Conservation (phyloP, 2,797 vertebrate genomes). For the Pseudomugil tenellus region DNA sequence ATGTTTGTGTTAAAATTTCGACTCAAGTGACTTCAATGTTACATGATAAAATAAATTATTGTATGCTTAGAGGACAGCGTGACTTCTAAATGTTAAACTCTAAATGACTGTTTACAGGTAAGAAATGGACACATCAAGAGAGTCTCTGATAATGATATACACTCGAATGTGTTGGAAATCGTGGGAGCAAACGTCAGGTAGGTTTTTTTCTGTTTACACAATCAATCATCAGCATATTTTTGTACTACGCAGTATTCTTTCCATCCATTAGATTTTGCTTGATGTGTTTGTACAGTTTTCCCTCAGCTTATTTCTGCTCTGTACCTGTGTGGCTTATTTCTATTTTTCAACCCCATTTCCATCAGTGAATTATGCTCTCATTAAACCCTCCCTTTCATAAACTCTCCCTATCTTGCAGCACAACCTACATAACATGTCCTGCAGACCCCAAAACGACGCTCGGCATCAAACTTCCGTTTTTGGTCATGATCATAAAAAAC, state of each 20-base stretch:
- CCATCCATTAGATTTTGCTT: neutral
- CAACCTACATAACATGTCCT: conserved; percentile 96
- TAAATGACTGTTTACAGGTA: conserved; percentile 80
- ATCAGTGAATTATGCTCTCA: too few relatives aligned
- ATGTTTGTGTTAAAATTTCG: too few relatives aligned
- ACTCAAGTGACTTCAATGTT: too few relatives aligned
- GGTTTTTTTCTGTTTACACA: conserved; percentile 22
- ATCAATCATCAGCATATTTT: neutral
- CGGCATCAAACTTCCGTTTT: conserved; percentile 95
- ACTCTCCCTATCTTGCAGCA: conserved; percentile 76
- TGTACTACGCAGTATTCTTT: neutral
- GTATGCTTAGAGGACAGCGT: neutral
- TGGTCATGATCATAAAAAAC: conserved; percentile 99
- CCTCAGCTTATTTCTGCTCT: neutral
- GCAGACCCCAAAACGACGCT: conserved; percentile 96
- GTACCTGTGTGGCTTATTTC: neutral
- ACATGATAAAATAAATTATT: too few relatives aligned
- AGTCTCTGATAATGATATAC: conserved; percentile 96
- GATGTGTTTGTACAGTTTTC: neutral
- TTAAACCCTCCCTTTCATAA: neutral
- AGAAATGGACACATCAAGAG: conserved; percentile 97
- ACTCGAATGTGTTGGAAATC: conserved; percentile 94
- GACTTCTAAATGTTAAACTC: neutral
- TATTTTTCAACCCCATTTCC: too few relatives aligned
- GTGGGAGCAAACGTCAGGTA: conserved; percentile 97